Evolutionary conservation across 2,888 invertebrate species (phyloP).

Genomic region (Caenorhabditis virilis): DNA sequence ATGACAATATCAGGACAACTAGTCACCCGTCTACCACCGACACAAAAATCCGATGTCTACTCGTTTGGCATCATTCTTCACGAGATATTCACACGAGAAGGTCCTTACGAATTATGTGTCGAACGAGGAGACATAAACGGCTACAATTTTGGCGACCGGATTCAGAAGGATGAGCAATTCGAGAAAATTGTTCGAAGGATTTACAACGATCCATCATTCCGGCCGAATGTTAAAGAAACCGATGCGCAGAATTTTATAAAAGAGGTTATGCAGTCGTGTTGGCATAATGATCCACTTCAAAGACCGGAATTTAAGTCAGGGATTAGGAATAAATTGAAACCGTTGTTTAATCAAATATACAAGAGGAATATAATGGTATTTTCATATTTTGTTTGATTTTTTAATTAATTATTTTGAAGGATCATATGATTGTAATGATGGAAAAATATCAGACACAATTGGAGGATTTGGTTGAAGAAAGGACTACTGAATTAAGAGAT

Average conservation of each 20-base stretch:
- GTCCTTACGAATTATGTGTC: slow-evolving; percentile 77
- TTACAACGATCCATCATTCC: slow-evolving; percentile 68
- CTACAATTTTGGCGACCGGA: not conserved
- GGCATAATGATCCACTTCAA: slow-evolving; percentile 81
- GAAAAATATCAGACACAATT: slow-evolving; percentile 92
- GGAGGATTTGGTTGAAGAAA: slow-evolving; percentile 89
- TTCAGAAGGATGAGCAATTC: slow-evolving; percentile 6
- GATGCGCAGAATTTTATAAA: slow-evolving; percentile 80
- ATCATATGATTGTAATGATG: slow-evolving; percentile 98
- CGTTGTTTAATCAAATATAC: slow-evolving; percentile 73
- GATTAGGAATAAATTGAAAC: slow-evolving; percentile 80
- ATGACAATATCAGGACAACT: slow-evolving; percentile 70
- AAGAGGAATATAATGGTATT: slow-evolving; percentile 66
- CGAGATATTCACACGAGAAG: slow-evolving; percentile 87
- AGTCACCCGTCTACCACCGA: slow-evolving; percentile 13
- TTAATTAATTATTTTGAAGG: slow-evolving; percentile 73
- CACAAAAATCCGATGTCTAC: slow-evolving; percentile 84
- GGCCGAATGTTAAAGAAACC: slow-evolving; percentile 77
- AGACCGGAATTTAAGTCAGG: slow-evolving; percentile 78
- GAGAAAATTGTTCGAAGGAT: slow-evolving; percentile 44
- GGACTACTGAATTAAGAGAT: slow-evolving; percentile 85
- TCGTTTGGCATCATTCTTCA: slow-evolving; percentile 94
- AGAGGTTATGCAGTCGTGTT: slow-evolving; percentile 80
- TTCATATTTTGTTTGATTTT: not conserved
- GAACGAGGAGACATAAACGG: slow-evolving; percentile 32